Conservation (phyloP, 2,888 invertebrate genomes). For the Chalcosyrphus nemorum region DNA sequence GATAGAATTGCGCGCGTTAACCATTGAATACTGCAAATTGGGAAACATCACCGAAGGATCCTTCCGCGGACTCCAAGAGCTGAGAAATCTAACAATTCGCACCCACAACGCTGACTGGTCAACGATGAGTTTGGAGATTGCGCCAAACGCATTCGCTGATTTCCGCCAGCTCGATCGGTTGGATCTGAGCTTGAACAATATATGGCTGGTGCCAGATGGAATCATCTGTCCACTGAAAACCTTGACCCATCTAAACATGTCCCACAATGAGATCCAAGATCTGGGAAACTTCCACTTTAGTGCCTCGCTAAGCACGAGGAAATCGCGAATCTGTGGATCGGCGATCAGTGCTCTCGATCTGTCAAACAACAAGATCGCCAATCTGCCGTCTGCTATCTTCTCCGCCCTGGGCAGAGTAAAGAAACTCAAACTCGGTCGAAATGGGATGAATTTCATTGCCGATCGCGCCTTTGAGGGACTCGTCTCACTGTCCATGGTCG, state of each 20-base stretch:
- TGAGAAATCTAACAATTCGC: slow-evolving; percentile 92
- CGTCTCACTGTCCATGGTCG: slow-evolving; percentile 90
- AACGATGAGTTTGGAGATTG: slow-evolving; percentile 92
- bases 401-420: slow-evolving; percentile 89
- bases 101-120: slow-evolving; percentile 94
- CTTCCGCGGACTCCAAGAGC: slow-evolving; percentile 90
- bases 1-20: slow-evolving; percentile 89
- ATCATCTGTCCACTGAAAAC: slow-evolving; percentile 92
- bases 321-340: slow-evolving; percentile 82
- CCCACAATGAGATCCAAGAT: slow-evolving; percentile 93
- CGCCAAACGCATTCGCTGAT: slow-evolving; percentile 89
- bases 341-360: slow-evolving; percentile 91
- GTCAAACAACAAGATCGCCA: slow-evolving; percentile 92
- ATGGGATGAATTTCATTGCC: slow-evolving; percentile 93
- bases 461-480: slow-evolving; percentile 92
- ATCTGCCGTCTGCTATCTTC: slow-evolving; percentile 91
- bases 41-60: slow-evolving; percentile 91
- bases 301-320: slow-evolving; percentile 84
- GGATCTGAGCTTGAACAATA: slow-evolving; percentile 93
- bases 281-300: slow-evolving; percentile 93
- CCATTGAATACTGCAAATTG: slow-evolving; percentile 93
- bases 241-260: slow-evolving; percentile 91
- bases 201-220: slow-evolving; percentile 93
- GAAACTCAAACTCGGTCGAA: slow-evolving; percentile 92
- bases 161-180: slow-evolving; percentile 91